A percentile compares a stretch with the other conserved stretches of the same genome.
phyloP scores from a whole-genome alignment of 1,140 invertebrate species.

The Wiebesia pumilae region DNA sequence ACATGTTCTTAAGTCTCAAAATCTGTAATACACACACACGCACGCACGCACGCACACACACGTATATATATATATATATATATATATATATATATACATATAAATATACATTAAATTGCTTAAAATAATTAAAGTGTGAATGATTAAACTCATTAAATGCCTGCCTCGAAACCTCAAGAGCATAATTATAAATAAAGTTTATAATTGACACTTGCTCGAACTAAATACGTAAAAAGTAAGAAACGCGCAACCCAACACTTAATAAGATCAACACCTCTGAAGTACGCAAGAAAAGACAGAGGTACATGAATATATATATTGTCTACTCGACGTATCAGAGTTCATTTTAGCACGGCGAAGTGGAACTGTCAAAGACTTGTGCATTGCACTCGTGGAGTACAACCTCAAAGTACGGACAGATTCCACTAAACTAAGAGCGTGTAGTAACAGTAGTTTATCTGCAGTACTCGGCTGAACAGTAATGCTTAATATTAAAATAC shows the following conservation, averaged over 20 bases:
- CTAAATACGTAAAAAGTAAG: not conserved
- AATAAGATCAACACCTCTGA: not conserved
- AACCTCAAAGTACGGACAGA: not conserved
- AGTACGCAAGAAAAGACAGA: not conserved
- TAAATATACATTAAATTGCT: no score
- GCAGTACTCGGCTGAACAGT: not conserved
- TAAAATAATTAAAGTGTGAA: no score
- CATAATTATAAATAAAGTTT: not conserved
- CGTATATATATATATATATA: no score
- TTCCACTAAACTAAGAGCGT: not conserved
- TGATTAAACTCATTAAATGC: no score
- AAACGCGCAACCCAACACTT: not conserved
- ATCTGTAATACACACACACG: not conserved
- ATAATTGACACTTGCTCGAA: not conserved
- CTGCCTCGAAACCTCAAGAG: not conserved
- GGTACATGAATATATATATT: not conserved
- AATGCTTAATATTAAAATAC: not conserved
- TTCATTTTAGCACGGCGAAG: not conserved
- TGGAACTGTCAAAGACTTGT: not conserved
- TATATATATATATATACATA: no score
- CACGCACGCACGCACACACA: no score
- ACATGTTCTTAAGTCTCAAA: not conserved
- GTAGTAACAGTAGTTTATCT: not conserved
- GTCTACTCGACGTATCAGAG: not conserved
- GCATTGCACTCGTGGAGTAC: not conserved